Conservation (phyloP, 1,140 invertebrate species). For the Drosophila aff. region DNA sequence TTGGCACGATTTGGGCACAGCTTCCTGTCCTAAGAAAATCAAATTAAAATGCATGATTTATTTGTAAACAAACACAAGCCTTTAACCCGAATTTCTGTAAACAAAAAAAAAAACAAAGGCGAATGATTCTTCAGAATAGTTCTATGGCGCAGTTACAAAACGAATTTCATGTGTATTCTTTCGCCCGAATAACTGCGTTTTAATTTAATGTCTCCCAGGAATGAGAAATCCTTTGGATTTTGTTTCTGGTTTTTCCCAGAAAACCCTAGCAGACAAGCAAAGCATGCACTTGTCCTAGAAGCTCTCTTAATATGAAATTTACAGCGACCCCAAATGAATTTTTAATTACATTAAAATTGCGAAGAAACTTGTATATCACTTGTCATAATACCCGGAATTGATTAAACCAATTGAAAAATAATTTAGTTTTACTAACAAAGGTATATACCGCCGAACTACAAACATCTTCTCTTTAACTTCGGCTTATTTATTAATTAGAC, state of each 20-base stretch:
- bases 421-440: not conserved
- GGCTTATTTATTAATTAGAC: no score
- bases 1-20: slow-evolving; percentile 16
- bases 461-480: no score
- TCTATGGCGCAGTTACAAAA: slow-evolving; percentile 37
- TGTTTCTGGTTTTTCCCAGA: not conserved
- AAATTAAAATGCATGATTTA: slow-evolving; percentile 55
- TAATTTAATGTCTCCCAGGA: slow-evolving; percentile 8
- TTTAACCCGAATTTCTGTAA: slow-evolving; percentile 27
- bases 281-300: not conserved
- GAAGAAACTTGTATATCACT: no score
- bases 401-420: not conserved
- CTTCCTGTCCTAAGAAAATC: slow-evolving; percentile 37
- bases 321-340: not conserved
- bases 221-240: not conserved
- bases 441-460: no score
- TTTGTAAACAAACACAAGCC: slow-evolving; percentile 35
- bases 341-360: not conserved
- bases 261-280: not conserved
- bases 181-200: slow-evolving; percentile 14
- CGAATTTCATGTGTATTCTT: slow-evolving; percentile 8
- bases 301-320: not conserved
- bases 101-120: not conserved
- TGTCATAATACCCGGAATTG: not conserved
- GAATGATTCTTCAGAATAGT: not conserved